Evolutionary conservation across 2,888 invertebrate species (phyloP).

Genomic region (Eremobia ochroleuca): DNA sequence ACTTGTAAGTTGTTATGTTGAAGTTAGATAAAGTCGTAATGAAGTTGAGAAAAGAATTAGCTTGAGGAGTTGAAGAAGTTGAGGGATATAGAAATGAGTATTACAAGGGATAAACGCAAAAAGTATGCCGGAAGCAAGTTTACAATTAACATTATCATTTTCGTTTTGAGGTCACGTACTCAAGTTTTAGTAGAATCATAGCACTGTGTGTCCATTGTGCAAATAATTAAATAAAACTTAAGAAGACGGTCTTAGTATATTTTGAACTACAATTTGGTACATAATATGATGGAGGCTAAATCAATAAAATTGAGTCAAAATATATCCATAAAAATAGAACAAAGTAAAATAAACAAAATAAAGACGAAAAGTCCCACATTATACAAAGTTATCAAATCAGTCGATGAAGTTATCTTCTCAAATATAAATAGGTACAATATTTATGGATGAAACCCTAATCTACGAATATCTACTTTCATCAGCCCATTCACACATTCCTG

Average conservation of each 20-base stretch:
- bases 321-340: no score
- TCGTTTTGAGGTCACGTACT: no score
- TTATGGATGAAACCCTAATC: constrained; percentile 21
- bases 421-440: background rate
- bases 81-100: background rate
- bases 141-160: background rate
- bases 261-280: background rate
- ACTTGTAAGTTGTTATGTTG: constrained; percentile 11
- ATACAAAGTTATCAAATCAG: background rate
- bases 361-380: background rate
- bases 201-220: no score
- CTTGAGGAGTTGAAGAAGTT: background rate
- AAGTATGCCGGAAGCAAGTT: no score
- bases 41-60: background rate
- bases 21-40: constrained; percentile 1
- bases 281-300: background rate
- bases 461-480: constrained; percentile 41
- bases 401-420: background rate
- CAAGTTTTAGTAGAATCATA: no score
- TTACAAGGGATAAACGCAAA: background rate
- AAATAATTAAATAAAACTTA: no score
- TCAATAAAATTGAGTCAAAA: background rate
- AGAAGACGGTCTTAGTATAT: no score
- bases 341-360: background rate
- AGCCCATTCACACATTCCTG: constrained; percentile 56